These are phyloP conservation scores for Hedya salicella DNA, from an alignment of 2,888 invertebrate species.

Conservation along the genomic window DNA sequence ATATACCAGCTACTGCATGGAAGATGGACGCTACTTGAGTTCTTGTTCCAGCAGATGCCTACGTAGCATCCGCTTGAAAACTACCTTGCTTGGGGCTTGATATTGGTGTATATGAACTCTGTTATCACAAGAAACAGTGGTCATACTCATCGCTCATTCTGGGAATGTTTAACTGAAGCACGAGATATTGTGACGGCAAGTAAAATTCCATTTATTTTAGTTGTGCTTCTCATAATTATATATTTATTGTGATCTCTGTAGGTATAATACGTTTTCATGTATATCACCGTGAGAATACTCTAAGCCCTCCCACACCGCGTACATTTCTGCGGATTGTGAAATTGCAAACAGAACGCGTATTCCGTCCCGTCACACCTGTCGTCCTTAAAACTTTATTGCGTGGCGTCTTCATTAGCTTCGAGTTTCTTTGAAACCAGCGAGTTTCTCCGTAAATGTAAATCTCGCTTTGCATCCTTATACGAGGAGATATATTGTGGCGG, in stretches of 20 bases:
- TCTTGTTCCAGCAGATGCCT: no score
- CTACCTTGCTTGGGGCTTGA: no score
- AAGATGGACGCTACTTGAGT: no score
- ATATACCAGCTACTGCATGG: no score
- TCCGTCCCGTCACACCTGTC: constrained; percentile 59
- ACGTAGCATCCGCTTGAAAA: no score
- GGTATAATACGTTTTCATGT: neutral
- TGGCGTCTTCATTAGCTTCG: constrained; percentile 67
- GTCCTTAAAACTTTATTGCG: constrained; percentile 67
- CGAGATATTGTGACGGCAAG: no score
- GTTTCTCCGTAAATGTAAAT: constrained; percentile 50
- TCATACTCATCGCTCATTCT: no score
- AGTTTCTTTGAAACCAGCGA: constrained; percentile 59
- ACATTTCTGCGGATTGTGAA: constrained; percentile 46
- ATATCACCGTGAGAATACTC: constrained; percentile 46
- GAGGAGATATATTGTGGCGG: neutral
- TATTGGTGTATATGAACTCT: no score
- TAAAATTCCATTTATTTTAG: no score
- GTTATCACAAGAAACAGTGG: no score
- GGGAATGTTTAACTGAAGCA: no score
- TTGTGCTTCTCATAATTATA: no score
- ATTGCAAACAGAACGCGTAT: constrained; percentile 55
- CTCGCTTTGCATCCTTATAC: constrained; percentile 27
- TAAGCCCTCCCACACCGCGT: constrained; percentile 41
- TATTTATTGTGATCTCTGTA: neutral